These are phyloP conservation scores for Ceratothoa steindachneri DNA, from an alignment of 2,888 invertebrate species.

Conservation along the genomic window DNA sequence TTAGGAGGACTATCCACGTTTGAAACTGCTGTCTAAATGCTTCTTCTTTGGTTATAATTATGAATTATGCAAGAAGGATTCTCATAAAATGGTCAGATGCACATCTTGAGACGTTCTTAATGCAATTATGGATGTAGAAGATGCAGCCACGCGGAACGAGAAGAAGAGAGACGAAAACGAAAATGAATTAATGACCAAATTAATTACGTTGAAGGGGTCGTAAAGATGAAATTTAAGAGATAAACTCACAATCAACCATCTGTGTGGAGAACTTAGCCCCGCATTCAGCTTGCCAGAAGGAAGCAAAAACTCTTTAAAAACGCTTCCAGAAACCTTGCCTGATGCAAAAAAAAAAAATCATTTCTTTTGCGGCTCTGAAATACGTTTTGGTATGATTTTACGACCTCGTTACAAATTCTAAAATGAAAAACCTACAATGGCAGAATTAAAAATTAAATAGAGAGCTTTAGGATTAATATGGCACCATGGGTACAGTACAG, in stretches of 20 bases:
- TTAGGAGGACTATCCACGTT: background rate
- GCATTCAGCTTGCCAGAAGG: background rate
- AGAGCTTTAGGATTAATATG: background rate
- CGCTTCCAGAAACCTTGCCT: too few relatives aligned
- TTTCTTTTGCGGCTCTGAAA: background rate
- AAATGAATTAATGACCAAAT: slow-evolving; percentile 3
- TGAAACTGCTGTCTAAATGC: background rate
- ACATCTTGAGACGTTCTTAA: slow-evolving; percentile 5
- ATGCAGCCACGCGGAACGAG: background rate
- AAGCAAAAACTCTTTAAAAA: too few relatives aligned
- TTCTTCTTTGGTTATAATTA: background rate
- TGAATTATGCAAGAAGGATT: slow-evolving; percentile 3
- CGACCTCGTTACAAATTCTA: background rate
- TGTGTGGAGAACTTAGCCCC: background rate
- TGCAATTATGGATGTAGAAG: background rate
- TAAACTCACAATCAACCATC: background rate
- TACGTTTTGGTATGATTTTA: background rate
- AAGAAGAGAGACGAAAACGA: background rate
- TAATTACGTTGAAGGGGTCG: background rate
- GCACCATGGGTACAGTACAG: background rate
- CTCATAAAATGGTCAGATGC: slow-evolving; percentile 8
- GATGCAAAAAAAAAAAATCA: too few relatives aligned
- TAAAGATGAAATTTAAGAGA: background rate
- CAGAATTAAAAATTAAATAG: background rate
- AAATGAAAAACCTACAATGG: background rate